These are phyloP conservation scores for Muscidifurax raptorellus DNA, from an alignment of 1,140 invertebrate genomes.

Conservation along the genomic window DNA sequence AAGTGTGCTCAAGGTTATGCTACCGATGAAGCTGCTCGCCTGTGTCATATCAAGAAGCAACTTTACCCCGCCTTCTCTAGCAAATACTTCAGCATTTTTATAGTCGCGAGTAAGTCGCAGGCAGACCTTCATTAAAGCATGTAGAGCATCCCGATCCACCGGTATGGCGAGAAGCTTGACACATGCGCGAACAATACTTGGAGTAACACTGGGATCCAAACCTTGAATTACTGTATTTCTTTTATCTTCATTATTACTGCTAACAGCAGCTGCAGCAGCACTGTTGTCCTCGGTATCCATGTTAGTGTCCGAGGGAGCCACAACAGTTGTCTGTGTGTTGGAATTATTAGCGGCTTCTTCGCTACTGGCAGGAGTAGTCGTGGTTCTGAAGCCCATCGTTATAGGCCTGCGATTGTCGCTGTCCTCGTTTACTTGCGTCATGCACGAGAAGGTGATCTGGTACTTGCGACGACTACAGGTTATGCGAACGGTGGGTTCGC, in stretches of 20 bases:
- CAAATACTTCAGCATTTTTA: slow-evolving; percentile 85
- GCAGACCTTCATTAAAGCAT: slow-evolving; percentile 87
- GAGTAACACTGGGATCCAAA: slow-evolving; percentile 67
- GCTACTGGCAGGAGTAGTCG: slow-evolving; percentile 48
- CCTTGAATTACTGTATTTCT: slow-evolving; percentile 69
- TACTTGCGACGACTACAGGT: slow-evolving; percentile 86
- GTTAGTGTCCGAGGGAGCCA: slow-evolving; percentile 63
- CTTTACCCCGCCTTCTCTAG: slow-evolving; percentile 84
- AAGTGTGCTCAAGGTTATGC: slow-evolving; percentile 86
- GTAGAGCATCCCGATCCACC: slow-evolving; percentile 86
- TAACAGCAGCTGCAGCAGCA: slow-evolving; percentile 29
- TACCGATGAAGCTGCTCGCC: slow-evolving; percentile 85
- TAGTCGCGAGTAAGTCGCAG: slow-evolving; percentile 87
- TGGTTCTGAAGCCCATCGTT: slow-evolving; percentile 80
- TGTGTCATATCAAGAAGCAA: slow-evolving; percentile 84
- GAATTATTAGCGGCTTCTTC: slow-evolving; percentile 50
- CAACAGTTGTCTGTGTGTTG: neutral
- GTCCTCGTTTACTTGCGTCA: slow-evolving; percentile 90
- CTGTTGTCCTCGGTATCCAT: slow-evolving; percentile 72
- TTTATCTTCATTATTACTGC: slow-evolving; percentile 58
- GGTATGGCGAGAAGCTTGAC: slow-evolving; percentile 83
- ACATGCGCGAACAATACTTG: slow-evolving; percentile 77
- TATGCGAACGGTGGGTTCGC: slow-evolving; percentile 84
- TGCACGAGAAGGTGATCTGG: slow-evolving; percentile 87
- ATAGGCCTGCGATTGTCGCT: slow-evolving; percentile 90